phyloP scores from a whole-genome alignment of 1,140 invertebrate species.

The Paralvinella palmiformis region DNA sequence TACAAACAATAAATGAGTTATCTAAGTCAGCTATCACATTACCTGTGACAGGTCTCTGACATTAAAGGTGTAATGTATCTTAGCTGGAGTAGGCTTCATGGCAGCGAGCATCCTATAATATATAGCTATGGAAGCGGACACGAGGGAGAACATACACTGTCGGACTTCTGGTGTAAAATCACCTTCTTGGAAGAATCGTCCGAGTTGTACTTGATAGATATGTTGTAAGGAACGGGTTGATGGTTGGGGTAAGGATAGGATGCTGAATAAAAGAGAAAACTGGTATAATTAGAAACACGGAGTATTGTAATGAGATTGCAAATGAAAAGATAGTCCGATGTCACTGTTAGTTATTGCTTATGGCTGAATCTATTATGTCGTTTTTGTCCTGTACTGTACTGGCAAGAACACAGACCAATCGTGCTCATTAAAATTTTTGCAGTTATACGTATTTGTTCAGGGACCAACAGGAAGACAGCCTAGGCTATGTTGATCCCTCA shows the following conservation, averaged over 20 bases:
- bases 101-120: constrained; percentile 44
- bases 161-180: constrained; percentile 48
- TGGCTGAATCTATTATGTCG: too few relatives aligned
- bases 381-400: too few relatives aligned
- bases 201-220: constrained; percentile 50
- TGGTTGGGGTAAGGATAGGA: constrained; percentile 46
- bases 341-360: too few relatives aligned
- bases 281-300: neutral
- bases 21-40: too few relatives aligned
- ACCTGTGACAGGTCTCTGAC: constrained; percentile 76
- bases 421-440: too few relatives aligned
- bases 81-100: constrained; percentile 53
- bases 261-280: constrained; percentile 28
- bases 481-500: too few relatives aligned
- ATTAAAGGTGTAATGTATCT: constrained; percentile 86
- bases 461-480: too few relatives aligned
- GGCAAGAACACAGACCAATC: too few relatives aligned
- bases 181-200: constrained; percentile 41
- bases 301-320: neutral
- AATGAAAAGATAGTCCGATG: too few relatives aligned
- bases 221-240: constrained; percentile 48
- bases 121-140: constrained; percentile 43
- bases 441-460: too few relatives aligned
- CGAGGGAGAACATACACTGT: constrained; percentile 41
- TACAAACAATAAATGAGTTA: too few relatives aligned